Base-by-base conservation (phyloP, 2,888 invertebrate species). In the Sphinx pinastri region DNA sequence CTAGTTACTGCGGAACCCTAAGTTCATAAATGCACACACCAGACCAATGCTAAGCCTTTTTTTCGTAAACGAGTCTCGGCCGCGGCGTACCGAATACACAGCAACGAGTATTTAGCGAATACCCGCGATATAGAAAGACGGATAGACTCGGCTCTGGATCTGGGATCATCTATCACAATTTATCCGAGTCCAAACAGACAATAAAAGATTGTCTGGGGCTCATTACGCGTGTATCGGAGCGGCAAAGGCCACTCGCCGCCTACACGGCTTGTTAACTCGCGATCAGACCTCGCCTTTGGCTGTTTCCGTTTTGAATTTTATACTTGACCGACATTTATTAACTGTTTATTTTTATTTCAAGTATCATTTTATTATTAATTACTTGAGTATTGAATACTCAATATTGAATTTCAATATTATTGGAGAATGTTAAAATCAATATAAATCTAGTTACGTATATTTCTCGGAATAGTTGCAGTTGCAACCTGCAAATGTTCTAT, bases 91-190 rank as follows among this genome's bases (percentile, higher is more conserved):
- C 76, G 79, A 81, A 83, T 81, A 82, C 80, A 82, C 75, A 78
- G 75, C 75, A 74, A 77, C 80, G 77, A 79, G 81, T 76, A 76
- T 76, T 81, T 77, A 77, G 76, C 76, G 77, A 79, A 78, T 78
- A 74, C 78, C 77, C 77, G 80, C 80, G 74, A 79, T 84, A 84
- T 57, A 69, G 83, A 81, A 84, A 85, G 84, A 84, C 81, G 78
- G 82, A 88, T 86, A 85, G 84, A 84, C 81, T 81, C 82, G 79
- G 81, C 81, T 87, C 82, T 77, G 84, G 88, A 88, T 89, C 85
- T 85, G 84, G 83, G 80, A 88, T 88, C 88, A 91, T 92, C 85
- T 88, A 89, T 92, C 88, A 91, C 90, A 90, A 91, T 91, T 91
- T 91, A 90, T 91, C 89, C 84, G 78, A 86, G 88, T 89, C 88